Evolutionary conservation across 1,140 invertebrate genomes (phyloP), one percentile per base, ranked within the genome.

Genomic region (Cydia amplana): DNA sequence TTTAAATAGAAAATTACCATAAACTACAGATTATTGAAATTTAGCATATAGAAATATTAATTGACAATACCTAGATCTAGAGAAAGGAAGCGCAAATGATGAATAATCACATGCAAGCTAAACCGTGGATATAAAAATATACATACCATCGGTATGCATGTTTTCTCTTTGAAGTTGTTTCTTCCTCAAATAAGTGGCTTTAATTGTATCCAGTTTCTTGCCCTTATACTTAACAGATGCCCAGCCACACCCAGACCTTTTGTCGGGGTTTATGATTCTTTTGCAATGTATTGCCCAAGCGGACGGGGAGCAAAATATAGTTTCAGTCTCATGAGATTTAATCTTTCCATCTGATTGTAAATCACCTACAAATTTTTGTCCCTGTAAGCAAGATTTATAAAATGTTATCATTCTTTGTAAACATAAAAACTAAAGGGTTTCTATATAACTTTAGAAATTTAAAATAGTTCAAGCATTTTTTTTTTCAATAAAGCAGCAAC

Each of bases 201-300:
- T 98, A 86, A 97, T 98, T 9, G 96, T 95, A 87, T 98, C 97
- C 79, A 98, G 90, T 90, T 98, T 98, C 83, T 96, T 97, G 0
- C 96, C 97, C 88, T 95, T 95, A 86, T 97, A 98, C 85, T 96
- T 95, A 0, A 96, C 95, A 20, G 95, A 97, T 7, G 97, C 97
- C 97, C 97, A 98, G 3, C 97, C 97, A 94, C 97, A 98, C 1
- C 97, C 97, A 70, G 97, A 97, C 87, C 97, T 98, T 87, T 98
- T 98, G 73, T 97, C 96, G 5, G 97, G 97, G 93, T 98, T 98
- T 20, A 98, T 96, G 67, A 98, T 96, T 78, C 97, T 94, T 85
- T 98, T 98, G 87, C 97, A 98, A 86, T 97, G 96, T 84, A 97
- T 97, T 0, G 97, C 97, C 97, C 97, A 98, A 4, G 97, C 96